phyloP scores from a whole-genome alignment of 2,888 invertebrate species.

The Thereva nobilitata region DNA sequence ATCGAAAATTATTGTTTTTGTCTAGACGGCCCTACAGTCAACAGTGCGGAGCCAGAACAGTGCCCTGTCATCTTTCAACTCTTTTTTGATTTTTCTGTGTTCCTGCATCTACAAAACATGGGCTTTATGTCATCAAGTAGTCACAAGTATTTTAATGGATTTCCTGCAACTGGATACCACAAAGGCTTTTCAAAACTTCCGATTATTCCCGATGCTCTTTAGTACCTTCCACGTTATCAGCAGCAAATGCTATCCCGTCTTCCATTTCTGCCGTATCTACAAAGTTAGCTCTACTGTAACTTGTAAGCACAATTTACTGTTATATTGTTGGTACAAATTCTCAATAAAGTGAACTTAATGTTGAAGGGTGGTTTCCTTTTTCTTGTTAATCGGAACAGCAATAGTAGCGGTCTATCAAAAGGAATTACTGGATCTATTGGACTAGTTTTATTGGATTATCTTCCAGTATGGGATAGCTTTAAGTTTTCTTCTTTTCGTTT shows the following conservation, averaged over 20 bases:
- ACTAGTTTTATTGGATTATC: too few species aligned
- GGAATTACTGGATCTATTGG: too few species aligned
- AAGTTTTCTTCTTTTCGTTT: too few species aligned
- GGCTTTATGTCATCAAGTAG: too few species aligned
- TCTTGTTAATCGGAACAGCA: neutral
- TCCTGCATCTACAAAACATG: too few species aligned
- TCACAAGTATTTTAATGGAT: too few species aligned
- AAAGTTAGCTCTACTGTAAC: neutral
- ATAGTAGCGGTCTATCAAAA: neutral
- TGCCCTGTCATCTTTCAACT: too few species aligned
- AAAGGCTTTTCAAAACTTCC: too few species aligned
- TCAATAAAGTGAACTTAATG: conserved; percentile 9
- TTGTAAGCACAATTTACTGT: conserved; percentile 8
- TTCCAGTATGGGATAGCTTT: too few species aligned
- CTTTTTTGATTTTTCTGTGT: too few species aligned
- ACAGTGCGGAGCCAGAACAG: too few species aligned
- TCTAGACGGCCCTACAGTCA: conserved; percentile 10
- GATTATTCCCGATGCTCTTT: neutral
- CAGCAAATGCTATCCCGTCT: neutral
- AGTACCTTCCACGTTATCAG: neutral
- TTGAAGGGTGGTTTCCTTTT: neutral
- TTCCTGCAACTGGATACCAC: too few species aligned
- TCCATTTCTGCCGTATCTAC: neutral
- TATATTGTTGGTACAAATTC: conserved; percentile 10
- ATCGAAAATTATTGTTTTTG: conserved; percentile 8